phyloP scores from a whole-genome alignment of 2,113 vertebrate genomes.

The Misgurnus anguillicaudatus region DNA sequence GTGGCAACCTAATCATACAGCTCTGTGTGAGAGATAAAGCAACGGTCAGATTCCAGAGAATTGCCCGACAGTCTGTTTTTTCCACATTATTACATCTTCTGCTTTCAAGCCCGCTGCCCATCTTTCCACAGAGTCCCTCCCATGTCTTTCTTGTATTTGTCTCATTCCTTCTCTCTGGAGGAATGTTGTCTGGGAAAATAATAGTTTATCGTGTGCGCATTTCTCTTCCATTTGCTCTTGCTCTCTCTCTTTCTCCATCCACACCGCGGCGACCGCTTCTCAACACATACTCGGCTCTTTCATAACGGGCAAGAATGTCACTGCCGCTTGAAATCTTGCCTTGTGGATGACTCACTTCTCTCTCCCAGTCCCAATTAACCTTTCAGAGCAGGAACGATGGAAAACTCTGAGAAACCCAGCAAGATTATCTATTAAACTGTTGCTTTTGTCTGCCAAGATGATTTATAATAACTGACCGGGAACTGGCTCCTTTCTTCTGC shows the following conservation, averaged over 20 bases:
- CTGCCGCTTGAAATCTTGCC: conserved; percentile 39
- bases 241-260: background rate
- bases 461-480: conserved; percentile 43
- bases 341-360: conserved; percentile 47
- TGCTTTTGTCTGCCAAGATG: conserved; percentile 44
- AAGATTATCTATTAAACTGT: conserved; percentile 51
- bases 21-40: conserved; percentile 29
- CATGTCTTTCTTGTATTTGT: conserved; percentile 23
- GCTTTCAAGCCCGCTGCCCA: conserved; percentile 11
- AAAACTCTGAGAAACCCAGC: conserved; percentile 32
- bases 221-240: conserved; percentile 25
- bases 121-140: conserved; percentile 3
- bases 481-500: conserved; percentile 14
- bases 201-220: conserved; percentile 32
- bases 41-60: conserved; percentile 17
- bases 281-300: background rate
- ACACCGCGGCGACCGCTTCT: background rate
- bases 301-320: conserved; percentile 50
- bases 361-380: conserved; percentile 57
- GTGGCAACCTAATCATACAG: conserved; percentile 18
- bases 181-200: conserved; percentile 48
- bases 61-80: conserved; percentile 25
- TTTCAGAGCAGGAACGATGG: conserved; percentile 41
- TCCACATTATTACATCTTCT: conserved; percentile 36
- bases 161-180: conserved; percentile 26